A percentile compares a stretch with the other conserved stretches of the same genome.
Conservation (phyloP, 2,113 vertebrate genomes). For the Dromas ardeola region DNA sequence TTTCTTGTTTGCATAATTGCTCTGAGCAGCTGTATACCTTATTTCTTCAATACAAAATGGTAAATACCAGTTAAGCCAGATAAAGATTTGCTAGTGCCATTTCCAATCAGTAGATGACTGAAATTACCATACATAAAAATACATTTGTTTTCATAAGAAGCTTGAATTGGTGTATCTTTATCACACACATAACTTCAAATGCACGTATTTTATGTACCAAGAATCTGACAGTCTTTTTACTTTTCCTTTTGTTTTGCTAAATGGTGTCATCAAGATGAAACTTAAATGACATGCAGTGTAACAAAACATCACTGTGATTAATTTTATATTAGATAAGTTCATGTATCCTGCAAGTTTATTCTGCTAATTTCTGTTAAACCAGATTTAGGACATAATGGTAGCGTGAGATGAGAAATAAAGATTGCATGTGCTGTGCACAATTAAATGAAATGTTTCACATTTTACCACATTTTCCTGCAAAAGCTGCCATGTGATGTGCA, state of each 20-base stretch:
- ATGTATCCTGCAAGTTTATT: not conserved
- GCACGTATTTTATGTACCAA: not conserved
- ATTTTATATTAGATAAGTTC: not conserved
- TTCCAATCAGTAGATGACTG: not conserved
- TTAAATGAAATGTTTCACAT: not conserved
- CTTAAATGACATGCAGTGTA: not conserved
- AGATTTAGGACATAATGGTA: not conserved
- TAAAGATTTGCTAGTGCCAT: not conserved
- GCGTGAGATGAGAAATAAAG: not conserved
- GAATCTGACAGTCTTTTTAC: not conserved
- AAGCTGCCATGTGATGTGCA: not conserved
- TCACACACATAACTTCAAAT: not conserved
- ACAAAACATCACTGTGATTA: not conserved
- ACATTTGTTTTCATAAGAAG: not conserved
- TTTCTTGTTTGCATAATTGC: conserved; percentile 46
- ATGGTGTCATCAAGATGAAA: not conserved
- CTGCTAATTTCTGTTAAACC: not conserved
- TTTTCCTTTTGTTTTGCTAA: not conserved
- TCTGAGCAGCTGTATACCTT: conserved; percentile 37
- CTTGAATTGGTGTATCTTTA: not conserved
- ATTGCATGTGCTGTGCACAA: not conserved
- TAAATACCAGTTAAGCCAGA: not conserved
- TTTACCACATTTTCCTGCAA: not conserved
- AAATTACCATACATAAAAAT: not conserved
- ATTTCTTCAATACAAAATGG: not conserved